phyloP scores from a whole-genome alignment of 2,113 vertebrate species.

The Anser cygnoides region DNA sequence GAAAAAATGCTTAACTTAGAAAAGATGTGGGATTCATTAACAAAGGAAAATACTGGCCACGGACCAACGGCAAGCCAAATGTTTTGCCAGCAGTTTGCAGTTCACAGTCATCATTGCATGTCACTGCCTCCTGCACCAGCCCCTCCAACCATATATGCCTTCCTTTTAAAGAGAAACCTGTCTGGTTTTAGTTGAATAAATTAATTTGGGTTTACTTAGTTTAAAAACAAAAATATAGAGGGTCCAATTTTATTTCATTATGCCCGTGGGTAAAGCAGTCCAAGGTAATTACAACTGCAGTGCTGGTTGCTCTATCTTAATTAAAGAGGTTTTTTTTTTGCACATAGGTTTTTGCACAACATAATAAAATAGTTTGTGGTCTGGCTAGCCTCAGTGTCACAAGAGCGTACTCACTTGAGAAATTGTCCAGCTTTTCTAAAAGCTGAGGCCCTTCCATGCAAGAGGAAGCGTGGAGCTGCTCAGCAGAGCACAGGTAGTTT shows the following conservation, averaged over 20 bases:
- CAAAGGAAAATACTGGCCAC: constrained; percentile 79
- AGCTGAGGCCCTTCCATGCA: constrained; percentile 31
- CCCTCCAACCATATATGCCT: constrained; percentile 29
- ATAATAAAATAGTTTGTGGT: constrained; percentile 66
- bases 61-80: constrained; percentile 74
- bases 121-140: constrained; percentile 38
- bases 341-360: constrained; percentile 56
- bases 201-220: constrained; percentile 71
- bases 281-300: constrained; percentile 51
- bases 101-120: constrained; percentile 63
- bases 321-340: constrained; percentile 49
- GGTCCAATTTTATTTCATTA: constrained; percentile 67
- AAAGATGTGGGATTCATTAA: constrained; percentile 85
- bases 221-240: constrained; percentile 66
- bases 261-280: constrained; percentile 58
- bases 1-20: constrained; percentile 79
- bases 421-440: constrained; percentile 53
- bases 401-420: constrained; percentile 38
- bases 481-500: constrained; percentile 17
- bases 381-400: constrained; percentile 65
- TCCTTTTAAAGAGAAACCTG: constrained; percentile 72
- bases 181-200: constrained; percentile 63
- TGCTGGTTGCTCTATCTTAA: constrained; percentile 65
- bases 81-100: constrained; percentile 78
- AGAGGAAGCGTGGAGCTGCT: constrained; percentile 18